Percentiles rank a stretch among this genome's conserved stretches.
Conservation (phyloP, 2,888 invertebrate species). For the Morinoia aosen region DNA sequence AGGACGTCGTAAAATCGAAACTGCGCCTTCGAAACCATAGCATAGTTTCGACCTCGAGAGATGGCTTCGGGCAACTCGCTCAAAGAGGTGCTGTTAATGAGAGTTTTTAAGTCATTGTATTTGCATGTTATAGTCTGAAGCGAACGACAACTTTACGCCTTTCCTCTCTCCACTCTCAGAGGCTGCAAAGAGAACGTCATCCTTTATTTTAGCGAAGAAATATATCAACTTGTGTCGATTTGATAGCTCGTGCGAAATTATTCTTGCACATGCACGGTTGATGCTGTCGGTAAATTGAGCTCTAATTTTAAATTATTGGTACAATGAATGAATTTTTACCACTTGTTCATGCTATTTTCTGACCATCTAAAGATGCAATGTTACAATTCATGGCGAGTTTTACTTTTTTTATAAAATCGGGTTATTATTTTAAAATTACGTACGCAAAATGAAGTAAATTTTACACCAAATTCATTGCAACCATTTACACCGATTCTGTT, state of each 20-base stretch:
- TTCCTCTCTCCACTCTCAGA: neutral
- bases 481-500: neutral
- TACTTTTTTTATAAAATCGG: neutral
- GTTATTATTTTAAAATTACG: neutral
- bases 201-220: too few species aligned
- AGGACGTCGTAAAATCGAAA: conserved; percentile 26
- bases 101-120: conserved; percentile 21
- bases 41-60: conserved; percentile 5
- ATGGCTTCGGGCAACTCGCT: conserved; percentile 1
- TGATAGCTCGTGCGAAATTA: neutral
- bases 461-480: neutral
- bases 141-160: neutral
- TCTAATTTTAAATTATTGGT: neutral
- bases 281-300: neutral
- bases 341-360: too few species aligned
- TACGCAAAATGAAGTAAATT: neutral
- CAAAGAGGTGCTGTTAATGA: conserved; percentile 46
- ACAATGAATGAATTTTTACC: too few species aligned
- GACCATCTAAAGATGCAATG: too few species aligned
- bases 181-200: neutral
- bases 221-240: neutral
- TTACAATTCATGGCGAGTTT: neutral
- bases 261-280: neutral
- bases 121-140: conserved; percentile 11
- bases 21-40: neutral